Evolutionary conservation across 2,797 vertebrate genomes (phyloP).

Genomic region (Holocentrus rufus): DNA sequence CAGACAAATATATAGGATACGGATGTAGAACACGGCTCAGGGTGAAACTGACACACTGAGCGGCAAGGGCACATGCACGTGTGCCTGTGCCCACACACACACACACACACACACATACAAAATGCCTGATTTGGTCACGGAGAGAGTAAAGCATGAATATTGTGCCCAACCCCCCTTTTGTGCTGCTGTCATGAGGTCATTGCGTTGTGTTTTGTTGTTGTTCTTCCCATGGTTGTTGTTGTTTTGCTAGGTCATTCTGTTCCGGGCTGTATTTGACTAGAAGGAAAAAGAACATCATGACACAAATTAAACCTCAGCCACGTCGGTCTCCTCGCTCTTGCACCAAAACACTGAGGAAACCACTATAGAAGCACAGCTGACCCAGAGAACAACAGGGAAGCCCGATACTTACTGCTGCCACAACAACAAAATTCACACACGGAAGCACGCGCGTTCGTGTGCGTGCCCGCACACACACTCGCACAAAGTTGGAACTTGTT

Average conservation of each 20-base stretch:
- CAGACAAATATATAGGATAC: neutral
- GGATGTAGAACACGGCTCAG: neutral
- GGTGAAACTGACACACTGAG: neutral
- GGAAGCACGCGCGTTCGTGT: neutral
- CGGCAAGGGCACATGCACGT: neutral
- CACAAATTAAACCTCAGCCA: conserved; percentile 51
- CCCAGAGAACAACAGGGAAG: too few species aligned
- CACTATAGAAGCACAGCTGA: too few species aligned
- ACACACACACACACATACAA: neutral
- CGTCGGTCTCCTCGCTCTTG: conserved; percentile 21
- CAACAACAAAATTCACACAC: neutral
- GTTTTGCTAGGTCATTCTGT: conserved; percentile 43
- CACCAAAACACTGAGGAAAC: conserved; percentile 10
- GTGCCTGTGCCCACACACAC: neutral
- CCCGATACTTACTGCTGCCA: neutral
- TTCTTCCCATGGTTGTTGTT: conserved; percentile 28
- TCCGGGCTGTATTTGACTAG: conserved; percentile 28
- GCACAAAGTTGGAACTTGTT: neutral
- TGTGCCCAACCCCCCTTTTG: neutral
- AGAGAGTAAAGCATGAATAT: neutral
- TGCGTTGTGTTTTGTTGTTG: neutral
- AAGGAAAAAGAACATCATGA: conserved; percentile 55
- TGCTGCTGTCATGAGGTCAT: conserved; percentile 18
- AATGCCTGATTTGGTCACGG: neutral
- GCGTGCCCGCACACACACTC: neutral